phyloP scores from a whole-genome alignment of 2,888 invertebrate genomes.

The Eupithecia dodoneata region DNA sequence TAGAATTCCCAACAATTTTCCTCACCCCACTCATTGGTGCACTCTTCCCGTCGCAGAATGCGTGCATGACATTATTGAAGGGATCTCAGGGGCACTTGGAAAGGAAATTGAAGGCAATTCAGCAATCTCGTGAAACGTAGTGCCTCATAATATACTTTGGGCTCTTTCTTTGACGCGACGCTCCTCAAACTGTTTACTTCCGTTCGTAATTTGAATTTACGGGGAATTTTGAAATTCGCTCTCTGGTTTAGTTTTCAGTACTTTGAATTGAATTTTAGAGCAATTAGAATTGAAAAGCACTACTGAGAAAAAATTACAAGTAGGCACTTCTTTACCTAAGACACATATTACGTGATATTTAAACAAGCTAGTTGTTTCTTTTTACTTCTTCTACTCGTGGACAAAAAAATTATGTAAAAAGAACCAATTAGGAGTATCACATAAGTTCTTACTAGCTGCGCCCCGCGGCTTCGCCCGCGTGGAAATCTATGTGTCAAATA shows the following conservation, averaged over 20 bases:
- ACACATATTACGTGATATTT: too few relatives aligned
- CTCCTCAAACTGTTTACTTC: constrained; percentile 40
- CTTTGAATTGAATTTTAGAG: background rate
- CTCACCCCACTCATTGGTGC: constrained; percentile 45
- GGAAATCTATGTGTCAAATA: too few relatives aligned
- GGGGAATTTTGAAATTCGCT: background rate
- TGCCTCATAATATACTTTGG: constrained; percentile 58
- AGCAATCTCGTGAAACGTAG: constrained; percentile 56
- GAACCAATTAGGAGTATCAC: too few relatives aligned
- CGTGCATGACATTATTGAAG: constrained; percentile 55
- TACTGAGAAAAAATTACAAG: too few relatives aligned
- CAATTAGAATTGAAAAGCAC: background rate
- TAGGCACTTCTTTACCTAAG: too few relatives aligned
- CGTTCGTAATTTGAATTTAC: constrained; percentile 26
- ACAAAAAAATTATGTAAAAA: too few relatives aligned
- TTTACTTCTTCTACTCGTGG: too few relatives aligned
- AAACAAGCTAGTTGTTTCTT: too few relatives aligned
- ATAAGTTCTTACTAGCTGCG: too few relatives aligned
- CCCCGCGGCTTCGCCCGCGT: too few relatives aligned
- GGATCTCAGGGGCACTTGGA: constrained; percentile 52
- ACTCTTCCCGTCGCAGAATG: constrained; percentile 49
- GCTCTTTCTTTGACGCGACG: constrained; percentile 52
- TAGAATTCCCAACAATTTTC: constrained; percentile 40
- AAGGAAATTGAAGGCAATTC: constrained; percentile 66
- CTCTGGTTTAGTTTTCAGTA: background rate